Conservation (phyloP, 2,113 vertebrate genomes). For the Etia nguti region DNA sequence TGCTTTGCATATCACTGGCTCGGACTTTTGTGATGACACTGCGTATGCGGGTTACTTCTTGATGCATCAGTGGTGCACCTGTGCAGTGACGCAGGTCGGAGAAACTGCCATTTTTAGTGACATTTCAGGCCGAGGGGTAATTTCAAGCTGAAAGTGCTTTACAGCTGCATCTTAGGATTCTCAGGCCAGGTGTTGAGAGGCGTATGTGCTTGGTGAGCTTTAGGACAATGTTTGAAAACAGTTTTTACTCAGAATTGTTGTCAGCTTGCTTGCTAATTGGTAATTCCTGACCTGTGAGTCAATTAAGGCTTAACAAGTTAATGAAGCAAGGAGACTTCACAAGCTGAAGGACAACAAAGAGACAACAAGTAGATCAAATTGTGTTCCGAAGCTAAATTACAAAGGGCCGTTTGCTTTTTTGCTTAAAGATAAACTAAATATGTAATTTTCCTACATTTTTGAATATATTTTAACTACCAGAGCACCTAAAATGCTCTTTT, state of each 20-base stretch:
- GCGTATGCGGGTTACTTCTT: background rate
- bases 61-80: background rate
- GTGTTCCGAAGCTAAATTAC: background rate
- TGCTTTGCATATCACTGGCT: background rate
- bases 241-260: background rate
- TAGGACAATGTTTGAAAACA: background rate
- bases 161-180: background rate
- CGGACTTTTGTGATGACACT: background rate
- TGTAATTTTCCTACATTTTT: background rate
- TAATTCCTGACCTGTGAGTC: background rate
- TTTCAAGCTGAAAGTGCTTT: background rate
- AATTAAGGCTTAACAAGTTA: background rate
- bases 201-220: background rate
- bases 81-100: background rate
- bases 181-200: background rate
- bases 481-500: background rate
- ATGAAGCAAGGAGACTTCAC: background rate
- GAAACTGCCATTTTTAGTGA: background rate
- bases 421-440: background rate
- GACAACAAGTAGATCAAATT: background rate
- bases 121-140: background rate
- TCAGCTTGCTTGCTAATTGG: background rate
- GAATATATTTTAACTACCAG: background rate
- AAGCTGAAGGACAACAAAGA: background rate
- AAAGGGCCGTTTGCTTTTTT: background rate